Percentiles rank a stretch among this genome's conserved stretches.
Evolutionary conservation across 2,888 invertebrate genomes (phyloP).

Genomic region (Sepioteuthis lessoniana): DNA sequence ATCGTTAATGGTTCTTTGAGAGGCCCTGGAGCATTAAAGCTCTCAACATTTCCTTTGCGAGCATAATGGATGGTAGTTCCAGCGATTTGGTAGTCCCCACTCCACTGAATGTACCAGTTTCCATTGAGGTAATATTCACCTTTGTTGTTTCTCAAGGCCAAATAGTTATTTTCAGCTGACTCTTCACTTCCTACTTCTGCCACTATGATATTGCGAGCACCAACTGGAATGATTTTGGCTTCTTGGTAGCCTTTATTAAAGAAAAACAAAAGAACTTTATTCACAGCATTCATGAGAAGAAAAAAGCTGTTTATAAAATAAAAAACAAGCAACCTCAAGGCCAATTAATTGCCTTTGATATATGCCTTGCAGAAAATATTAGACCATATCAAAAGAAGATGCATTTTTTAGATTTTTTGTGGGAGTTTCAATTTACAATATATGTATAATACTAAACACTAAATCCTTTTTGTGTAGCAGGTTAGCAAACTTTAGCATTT

Average conservation of each 20-base stretch:
- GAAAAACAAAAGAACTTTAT: background rate
- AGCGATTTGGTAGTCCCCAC: slow-evolving; percentile 88
- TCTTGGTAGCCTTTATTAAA: slow-evolving; percentile 80
- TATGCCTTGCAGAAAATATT: too few relatives aligned
- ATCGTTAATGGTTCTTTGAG: slow-evolving; percentile 86
- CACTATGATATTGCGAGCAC: slow-evolving; percentile 86
- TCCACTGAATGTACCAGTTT: slow-evolving; percentile 81
- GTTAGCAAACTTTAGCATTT: too few relatives aligned
- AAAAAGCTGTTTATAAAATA: too few relatives aligned
- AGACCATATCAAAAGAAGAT: too few relatives aligned
- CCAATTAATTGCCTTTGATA: too few relatives aligned
- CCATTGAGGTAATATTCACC: slow-evolving; percentile 87
- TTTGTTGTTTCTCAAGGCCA: slow-evolving; percentile 84
- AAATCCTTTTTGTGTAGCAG: too few relatives aligned
- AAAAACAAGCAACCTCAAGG: too few relatives aligned
- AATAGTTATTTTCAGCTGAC: slow-evolving; percentile 82
- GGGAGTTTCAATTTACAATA: too few relatives aligned
- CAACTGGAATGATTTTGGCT: slow-evolving; percentile 82
- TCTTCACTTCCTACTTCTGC: slow-evolving; percentile 79
- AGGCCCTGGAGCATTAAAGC: slow-evolving; percentile 87
- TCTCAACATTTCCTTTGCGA: slow-evolving; percentile 84
- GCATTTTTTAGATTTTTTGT: too few relatives aligned
- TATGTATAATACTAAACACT: too few relatives aligned
- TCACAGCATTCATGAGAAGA: too few relatives aligned
- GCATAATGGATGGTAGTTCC: slow-evolving; percentile 87